Evolutionary conservation across 2,888 invertebrate genomes (phyloP).

Genomic region (Itoplectis maculator): DNA sequence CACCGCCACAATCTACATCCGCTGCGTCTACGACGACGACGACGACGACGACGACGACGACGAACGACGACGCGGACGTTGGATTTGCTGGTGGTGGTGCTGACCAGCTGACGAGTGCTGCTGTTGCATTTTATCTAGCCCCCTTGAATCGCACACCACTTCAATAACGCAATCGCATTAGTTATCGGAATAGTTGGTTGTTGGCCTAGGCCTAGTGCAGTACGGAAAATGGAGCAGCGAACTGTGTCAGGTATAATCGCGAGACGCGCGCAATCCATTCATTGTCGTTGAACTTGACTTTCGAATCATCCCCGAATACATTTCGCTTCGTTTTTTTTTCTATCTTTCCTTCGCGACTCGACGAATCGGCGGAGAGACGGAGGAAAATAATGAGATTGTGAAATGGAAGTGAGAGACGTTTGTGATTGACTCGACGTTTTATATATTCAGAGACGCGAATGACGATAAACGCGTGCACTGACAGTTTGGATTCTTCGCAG

Average conservation of each 20-base stretch:
- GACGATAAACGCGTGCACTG: neutral
- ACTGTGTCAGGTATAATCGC: conserved; percentile 72
- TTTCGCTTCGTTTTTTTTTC: neutral
- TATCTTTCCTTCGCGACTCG: neutral
- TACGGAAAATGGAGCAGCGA: conserved; percentile 72
- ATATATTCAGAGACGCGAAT: neutral
- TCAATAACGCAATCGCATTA: conserved; percentile 70
- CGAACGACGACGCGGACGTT: neutral
- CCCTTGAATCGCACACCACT: conserved; percentile 67
- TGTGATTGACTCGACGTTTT: neutral
- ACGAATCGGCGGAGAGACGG: neutral
- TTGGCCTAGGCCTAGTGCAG: conserved; percentile 74
- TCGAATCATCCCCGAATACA: conserved; percentile 27
- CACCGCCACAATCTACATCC: conserved; percentile 16
- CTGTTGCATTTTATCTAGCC: conserved; percentile 68
- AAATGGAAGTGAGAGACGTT: neutral
- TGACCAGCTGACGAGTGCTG: conserved; percentile 43
- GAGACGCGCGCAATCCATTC: neutral
- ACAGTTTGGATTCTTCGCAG: neutral
- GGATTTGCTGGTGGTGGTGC: conserved; percentile 27
- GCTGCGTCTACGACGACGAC: neutral
- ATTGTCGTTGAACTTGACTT: conserved; percentile 33
- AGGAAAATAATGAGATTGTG: neutral
- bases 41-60: conserved; percentile 3
- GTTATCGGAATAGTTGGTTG: conserved; percentile 72